phyloP scores from a whole-genome alignment of 1,140 invertebrate genomes.

The Alviniconcha marisindica region DNA sequence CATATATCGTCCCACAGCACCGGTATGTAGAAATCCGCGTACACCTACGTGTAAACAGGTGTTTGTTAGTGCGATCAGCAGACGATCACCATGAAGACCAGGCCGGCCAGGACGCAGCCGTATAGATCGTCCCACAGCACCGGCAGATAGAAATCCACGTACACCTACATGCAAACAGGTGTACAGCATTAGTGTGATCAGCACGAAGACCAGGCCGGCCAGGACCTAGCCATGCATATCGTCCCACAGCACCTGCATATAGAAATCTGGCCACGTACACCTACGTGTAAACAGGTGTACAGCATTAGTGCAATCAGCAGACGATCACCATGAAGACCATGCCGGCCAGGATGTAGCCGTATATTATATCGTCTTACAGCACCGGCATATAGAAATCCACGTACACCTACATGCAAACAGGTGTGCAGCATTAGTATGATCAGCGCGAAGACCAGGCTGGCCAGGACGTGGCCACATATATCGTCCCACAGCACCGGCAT shows the following conservation, averaged over 20 bases:
- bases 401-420: constrained; percentile 1
- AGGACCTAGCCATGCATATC: constrained; percentile 44
- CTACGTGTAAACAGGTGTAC: too few species aligned
- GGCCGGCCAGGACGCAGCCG: constrained; percentile 43
- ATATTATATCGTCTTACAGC: constrained; percentile 53
- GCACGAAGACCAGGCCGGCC: constrained; percentile 54
- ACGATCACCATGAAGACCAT: constrained; percentile 58
- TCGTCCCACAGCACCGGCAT: constrained; percentile 58
- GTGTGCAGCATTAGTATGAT: too few species aligned
- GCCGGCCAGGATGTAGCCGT: constrained; percentile 45
- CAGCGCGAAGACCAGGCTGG: constrained; percentile 53
- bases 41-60: neutral
- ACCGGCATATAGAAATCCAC: constrained; percentile 62
- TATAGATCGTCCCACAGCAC: constrained; percentile 55
- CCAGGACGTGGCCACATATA: constrained; percentile 45
- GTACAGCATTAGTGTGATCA: too few species aligned
- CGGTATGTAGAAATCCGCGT: constrained; percentile 59
- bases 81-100: constrained; percentile 58
- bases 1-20: constrained; percentile 55
- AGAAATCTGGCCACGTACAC: constrained; percentile 57
- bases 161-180: neutral
- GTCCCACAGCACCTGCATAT: constrained; percentile 59
- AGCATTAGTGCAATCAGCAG: too few species aligned
- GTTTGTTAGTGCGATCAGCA: too few species aligned
- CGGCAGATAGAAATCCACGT: constrained; percentile 60